Evolutionary conservation across 2,888 invertebrate genomes (phyloP).

Genomic region (Strigamia crassipes): DNA sequence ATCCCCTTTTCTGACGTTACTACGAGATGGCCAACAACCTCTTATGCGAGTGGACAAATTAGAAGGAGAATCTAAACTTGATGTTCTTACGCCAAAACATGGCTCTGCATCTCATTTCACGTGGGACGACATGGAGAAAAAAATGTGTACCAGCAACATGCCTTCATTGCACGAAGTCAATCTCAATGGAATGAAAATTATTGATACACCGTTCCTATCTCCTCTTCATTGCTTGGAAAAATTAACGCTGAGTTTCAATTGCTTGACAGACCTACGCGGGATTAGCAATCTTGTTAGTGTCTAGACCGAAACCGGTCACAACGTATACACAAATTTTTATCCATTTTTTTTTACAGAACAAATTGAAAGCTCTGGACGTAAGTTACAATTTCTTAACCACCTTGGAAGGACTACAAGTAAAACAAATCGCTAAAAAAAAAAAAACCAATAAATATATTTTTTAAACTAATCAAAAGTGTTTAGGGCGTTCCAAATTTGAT

Average conservation of each 20-base stretch:
- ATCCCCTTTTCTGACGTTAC: background rate
- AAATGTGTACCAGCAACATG: slow-evolving; percentile 3
- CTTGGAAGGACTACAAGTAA: slow-evolving; percentile 44
- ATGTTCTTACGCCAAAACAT: background rate
- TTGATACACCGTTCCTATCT: background rate
- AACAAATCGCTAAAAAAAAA: background rate
- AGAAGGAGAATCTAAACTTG: background rate
- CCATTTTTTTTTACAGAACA: slow-evolving; percentile 7
- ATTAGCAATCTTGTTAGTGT: slow-evolving; percentile 33
- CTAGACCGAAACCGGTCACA: background rate
- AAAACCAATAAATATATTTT: background rate
- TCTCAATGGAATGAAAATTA: slow-evolving; percentile 34
- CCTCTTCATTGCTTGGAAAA: slow-evolving; percentile 4
- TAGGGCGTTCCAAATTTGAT: background rate
- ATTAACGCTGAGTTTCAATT: slow-evolving; percentile 42
- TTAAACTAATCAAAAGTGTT: background rate
- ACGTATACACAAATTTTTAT: background rate
- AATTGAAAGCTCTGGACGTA: slow-evolving; percentile 41
- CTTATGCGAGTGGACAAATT: background rate
- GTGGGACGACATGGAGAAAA: slow-evolving; percentile 25
- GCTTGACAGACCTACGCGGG: slow-evolving; percentile 41
- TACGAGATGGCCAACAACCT: background rate
- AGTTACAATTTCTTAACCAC: slow-evolving; percentile 31
- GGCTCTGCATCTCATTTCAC: background rate
- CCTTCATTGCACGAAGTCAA: slow-evolving; percentile 5